Conservation (phyloP, 2,888 invertebrate species). For the Netelia virgata region DNA sequence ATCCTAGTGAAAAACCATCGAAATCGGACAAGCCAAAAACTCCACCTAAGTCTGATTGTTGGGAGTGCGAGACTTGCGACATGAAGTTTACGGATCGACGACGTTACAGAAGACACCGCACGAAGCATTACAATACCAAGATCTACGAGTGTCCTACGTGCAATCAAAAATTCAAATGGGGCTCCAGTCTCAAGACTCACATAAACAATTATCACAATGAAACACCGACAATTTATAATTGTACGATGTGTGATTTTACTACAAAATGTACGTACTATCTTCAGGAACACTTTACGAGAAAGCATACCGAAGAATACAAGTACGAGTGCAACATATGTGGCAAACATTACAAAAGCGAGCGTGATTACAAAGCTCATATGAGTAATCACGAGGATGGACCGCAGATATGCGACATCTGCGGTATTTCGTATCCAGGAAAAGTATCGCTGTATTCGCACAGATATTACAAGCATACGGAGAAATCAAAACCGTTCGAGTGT, state of each 20-base stretch:
- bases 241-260: constrained; percentile 68
- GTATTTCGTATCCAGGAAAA: constrained; percentile 70
- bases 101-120: constrained; percentile 64
- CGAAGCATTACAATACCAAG: constrained; percentile 66
- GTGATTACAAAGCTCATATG: constrained; percentile 63
- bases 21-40: constrained; percentile 3
- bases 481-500: constrained; percentile 65
- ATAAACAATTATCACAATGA: constrained; percentile 66
- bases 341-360: constrained; percentile 64
- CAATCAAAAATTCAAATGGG: constrained; percentile 69
- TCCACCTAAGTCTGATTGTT: not conserved
- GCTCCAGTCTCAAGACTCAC: constrained; percentile 69
- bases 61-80: constrained; percentile 46
- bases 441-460: constrained; percentile 68
- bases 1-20: constrained; percentile 18
- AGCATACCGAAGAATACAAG: constrained; percentile 68
- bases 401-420: constrained; percentile 71
- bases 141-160: constrained; percentile 70
- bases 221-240: constrained; percentile 67
- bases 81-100: constrained; percentile 35
- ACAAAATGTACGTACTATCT: constrained; percentile 62
- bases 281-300: constrained; percentile 65
- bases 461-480: constrained; percentile 70
- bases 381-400: constrained; percentile 63
- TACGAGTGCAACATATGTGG: constrained; percentile 69